Percentiles rank a stretch among this genome's conserved stretches.
Evolutionary conservation across 2,888 invertebrate species (phyloP).

Genomic region (Tipula vernalis): DNA sequence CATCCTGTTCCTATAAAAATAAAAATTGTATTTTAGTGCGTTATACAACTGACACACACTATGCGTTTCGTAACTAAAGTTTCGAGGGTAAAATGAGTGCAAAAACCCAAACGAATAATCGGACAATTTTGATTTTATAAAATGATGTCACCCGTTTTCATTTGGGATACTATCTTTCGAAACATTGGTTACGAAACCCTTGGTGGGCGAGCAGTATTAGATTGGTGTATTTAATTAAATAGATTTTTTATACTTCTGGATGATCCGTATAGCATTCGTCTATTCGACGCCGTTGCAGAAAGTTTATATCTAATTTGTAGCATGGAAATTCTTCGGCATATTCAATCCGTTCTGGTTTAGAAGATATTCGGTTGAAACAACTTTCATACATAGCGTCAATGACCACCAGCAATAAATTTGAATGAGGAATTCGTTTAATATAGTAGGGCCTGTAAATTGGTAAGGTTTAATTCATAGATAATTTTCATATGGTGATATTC

Average conservation of each 20-base stretch:
- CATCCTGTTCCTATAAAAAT: not conserved
- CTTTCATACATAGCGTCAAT: slow-evolving; percentile 44
- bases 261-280: slow-evolving; percentile 68
- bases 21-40: not conserved
- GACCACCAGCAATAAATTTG: slow-evolving; percentile 65
- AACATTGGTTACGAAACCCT: too few species aligned
- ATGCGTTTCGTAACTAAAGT: too few species aligned
- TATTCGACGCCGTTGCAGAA: slow-evolving; percentile 50
- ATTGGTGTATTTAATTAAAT: not conserved
- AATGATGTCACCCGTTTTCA: too few species aligned
- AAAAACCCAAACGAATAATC: too few species aligned
- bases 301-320: slow-evolving; percentile 60
- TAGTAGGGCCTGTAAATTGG: slow-evolving; percentile 52
- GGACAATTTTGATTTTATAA: too few species aligned
- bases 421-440: slow-evolving; percentile 58
- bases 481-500: not conserved
- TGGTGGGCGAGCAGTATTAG: too few species aligned
- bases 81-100: too few species aligned
- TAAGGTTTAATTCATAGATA: slow-evolving; percentile 17
- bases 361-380: slow-evolving; percentile 36
- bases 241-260: slow-evolving; percentile 41
- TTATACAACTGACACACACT: too few species aligned
- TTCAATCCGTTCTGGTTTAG: slow-evolving; percentile 38
- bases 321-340: slow-evolving; percentile 49
- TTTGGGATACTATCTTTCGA: too few species aligned